Conservation (phyloP, 2,113 vertebrate species). For the Micromys minutus region DNA sequence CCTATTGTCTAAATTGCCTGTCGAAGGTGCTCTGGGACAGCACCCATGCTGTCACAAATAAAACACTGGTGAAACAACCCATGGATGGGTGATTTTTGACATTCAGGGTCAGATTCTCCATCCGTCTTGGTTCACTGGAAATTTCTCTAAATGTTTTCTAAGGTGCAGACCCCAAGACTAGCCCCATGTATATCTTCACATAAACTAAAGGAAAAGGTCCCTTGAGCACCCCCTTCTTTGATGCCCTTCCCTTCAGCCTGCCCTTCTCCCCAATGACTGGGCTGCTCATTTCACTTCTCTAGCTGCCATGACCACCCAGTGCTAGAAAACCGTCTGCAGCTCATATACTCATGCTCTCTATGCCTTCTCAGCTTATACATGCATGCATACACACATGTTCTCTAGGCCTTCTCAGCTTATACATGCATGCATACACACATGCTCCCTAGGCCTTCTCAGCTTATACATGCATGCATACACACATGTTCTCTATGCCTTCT, state of each 20-base stretch:
- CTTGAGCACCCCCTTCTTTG: background rate
- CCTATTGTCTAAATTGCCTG: background rate
- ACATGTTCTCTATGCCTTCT: too few relatives aligned
- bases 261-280: background rate
- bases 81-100: too few relatives aligned
- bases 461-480: too few relatives aligned
- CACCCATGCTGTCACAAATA: background rate
- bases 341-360: too few relatives aligned
- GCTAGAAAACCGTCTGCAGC: background rate
- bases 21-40: background rate
- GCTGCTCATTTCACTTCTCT: background rate
- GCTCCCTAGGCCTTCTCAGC: background rate
- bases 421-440: too few relatives aligned
- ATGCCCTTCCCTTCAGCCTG: background rate
- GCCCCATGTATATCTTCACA: background rate
- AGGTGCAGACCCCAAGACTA: background rate
- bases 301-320: background rate
- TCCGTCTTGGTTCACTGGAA: background rate
- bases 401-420: too few relatives aligned
- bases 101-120: background rate
- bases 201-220: background rate
- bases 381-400: too few relatives aligned
- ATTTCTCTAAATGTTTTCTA: background rate
- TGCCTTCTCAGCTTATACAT: too few relatives aligned
- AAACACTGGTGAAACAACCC: background rate